Evolutionary conservation across 2,113 vertebrate species (phyloP), one percentile per base, ranked within the genome.

Genomic region (Paralichthys olivaceus): DNA sequence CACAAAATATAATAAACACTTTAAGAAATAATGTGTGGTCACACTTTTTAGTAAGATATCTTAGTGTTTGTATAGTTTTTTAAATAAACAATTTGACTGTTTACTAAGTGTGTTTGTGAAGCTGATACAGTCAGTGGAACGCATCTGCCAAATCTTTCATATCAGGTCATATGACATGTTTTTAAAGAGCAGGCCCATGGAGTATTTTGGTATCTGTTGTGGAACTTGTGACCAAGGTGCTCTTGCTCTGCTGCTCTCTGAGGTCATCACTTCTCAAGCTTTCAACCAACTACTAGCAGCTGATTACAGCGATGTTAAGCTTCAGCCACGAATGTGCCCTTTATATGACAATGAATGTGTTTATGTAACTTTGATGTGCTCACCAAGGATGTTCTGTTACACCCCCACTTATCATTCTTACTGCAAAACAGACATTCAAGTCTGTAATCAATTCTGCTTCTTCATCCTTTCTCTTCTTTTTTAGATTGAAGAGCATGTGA

Each of bases 401-500:
- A 72, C 9, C 37, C 69, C 43, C 55, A 67, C 14, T 34, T 40
- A 40, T 13, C 37, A 40, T 63, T 49, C 37, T 54, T 19, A 17
- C 58, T 53, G 49, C 37, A 51, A 70, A 47, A 57, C 56, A 29
- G 72, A 72, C 14, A 22, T 6, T 1, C 11, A 25, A 56, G 72
- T 45, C 64, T 66, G n/a, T 53, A 12, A 40, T 49, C 45, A 49
- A 49, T 8, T 9, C 19, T 32, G 7, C 53, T 32, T 20, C 28
- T 20, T 57, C 1, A 49, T 23, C 54, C 26, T 53, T 54, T 72
- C 7, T 63, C 29, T 15, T 59, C 77, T 40, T 84, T 80, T 89
- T 91, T 85, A 93, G 93, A 87, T 55, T 78, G 69, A 85, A 74
- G 75, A 74, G 69, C 74, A 80, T 75, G 68, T 77, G 72, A 86